phyloP scores from a whole-genome alignment of 2,888 invertebrate genomes.

The Zootermopsis nevadensis region DNA sequence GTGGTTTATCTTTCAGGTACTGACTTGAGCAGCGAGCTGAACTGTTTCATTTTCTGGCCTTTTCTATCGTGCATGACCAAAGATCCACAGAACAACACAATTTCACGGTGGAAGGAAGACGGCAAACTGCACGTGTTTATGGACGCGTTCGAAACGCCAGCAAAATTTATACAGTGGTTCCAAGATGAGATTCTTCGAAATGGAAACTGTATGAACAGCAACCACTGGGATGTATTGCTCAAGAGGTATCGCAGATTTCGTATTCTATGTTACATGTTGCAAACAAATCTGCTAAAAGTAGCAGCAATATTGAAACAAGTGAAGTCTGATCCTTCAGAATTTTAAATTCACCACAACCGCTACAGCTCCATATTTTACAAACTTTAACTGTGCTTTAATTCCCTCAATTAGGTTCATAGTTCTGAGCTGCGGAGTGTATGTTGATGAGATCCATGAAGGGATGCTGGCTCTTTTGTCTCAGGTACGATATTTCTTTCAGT shows the following conservation, averaged over 20 bases:
- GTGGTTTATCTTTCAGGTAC: neutral
- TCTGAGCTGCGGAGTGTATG: slow-evolving; percentile 61
- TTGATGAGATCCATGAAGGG: slow-evolving; percentile 60
- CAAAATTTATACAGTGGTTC: slow-evolving; percentile 59
- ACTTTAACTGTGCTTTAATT: neutral
- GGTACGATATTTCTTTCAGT: neutral
- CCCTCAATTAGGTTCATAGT: slow-evolving; percentile 58
- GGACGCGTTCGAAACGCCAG: slow-evolving; percentile 56
- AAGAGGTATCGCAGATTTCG: neutral
- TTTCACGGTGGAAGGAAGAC: slow-evolving; percentile 60
- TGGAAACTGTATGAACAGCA: slow-evolving; percentile 53
- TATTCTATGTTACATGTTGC: too few relatives aligned
- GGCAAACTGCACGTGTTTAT: slow-evolving; percentile 59
- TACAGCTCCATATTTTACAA: neutral
- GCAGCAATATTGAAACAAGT: too few relatives aligned
- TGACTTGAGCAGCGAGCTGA: slow-evolving; percentile 10
- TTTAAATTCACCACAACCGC: too few relatives aligned
- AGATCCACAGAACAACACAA: slow-evolving; percentile 58
- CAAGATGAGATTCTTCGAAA: slow-evolving; percentile 55
- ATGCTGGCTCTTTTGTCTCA: slow-evolving; percentile 59
- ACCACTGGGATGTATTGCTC: slow-evolving; percentile 55
- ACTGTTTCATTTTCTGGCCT: slow-evolving; percentile 61
- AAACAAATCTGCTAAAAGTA: too few relatives aligned
- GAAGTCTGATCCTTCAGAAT: too few relatives aligned
- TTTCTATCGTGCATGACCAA: slow-evolving; percentile 58